Evolutionary conservation across 2,888 invertebrate genomes (phyloP).

Genomic region (Melikaiella ostensackeni): DNA sequence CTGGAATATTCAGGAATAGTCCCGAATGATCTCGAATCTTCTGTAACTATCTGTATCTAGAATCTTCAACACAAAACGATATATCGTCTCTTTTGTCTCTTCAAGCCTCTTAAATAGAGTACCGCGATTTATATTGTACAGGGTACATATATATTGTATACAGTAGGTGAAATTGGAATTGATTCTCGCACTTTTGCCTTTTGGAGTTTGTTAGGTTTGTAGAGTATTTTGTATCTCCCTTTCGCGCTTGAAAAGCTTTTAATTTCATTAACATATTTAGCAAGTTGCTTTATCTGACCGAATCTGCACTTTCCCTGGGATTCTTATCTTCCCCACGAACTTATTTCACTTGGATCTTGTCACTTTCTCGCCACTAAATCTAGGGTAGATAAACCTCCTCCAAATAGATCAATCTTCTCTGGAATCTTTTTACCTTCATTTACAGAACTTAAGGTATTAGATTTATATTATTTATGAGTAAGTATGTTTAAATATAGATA

Average conservation of each 20-base stretch:
- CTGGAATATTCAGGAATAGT: no score
- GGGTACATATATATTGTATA: neutral
- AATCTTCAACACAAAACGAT: neutral
- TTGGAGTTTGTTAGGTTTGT: neutral
- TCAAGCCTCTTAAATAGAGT: conserved; percentile 1
- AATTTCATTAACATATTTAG: no score
- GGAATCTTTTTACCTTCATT: no score
- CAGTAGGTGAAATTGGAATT: neutral
- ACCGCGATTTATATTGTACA: neutral
- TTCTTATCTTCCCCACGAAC: neutral
- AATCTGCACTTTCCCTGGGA: conserved; percentile 6
- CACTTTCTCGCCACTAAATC: neutral
- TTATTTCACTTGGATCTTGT: neutral
- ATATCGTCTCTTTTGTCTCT: conserved; percentile 23
- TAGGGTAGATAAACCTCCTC: neutral
- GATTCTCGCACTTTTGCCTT: neutral
- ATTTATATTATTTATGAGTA: no score
- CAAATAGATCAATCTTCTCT: neutral
- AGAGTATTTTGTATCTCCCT: neutral
- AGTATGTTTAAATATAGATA: neutral
- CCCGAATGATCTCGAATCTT: no score
- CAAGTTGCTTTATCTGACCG: conserved; percentile 29
- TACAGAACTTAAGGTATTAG: no score
- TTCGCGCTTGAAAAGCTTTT: no score
- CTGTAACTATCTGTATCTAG: no score